These are phyloP conservation scores for Drosophila grimshawi DNA, from an alignment of 1,140 invertebrate genomes.

Conservation along the genomic window DNA sequence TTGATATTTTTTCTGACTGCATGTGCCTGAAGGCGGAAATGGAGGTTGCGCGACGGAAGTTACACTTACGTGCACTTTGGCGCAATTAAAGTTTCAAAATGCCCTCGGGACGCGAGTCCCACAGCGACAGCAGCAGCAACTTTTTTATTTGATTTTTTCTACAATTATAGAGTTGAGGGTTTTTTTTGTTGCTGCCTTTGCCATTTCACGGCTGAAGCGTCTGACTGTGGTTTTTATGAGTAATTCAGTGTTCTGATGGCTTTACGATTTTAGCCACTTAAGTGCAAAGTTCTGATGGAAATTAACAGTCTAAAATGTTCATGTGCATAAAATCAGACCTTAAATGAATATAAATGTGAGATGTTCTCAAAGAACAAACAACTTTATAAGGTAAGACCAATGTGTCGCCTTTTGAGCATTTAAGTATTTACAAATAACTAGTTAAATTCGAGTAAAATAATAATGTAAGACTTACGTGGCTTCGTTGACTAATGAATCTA, in stretches of 20 bases:
- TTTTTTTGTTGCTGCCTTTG: conserved; percentile 17
- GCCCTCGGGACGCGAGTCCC: conserved; percentile 39
- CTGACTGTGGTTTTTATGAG: not conserved
- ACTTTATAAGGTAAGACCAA: no score
- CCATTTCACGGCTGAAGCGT: conserved; percentile 23
- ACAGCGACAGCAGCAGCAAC: conserved; percentile 16
- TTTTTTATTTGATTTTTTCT: conserved; percentile 47
- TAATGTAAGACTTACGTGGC: conserved; percentile 73
- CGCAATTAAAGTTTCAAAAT: conserved; percentile 62
- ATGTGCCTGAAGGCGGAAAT: conserved; percentile 3
- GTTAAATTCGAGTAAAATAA: conserved; percentile 19
- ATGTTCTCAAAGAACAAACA: no score
- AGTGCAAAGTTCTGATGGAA: conserved; percentile 35
- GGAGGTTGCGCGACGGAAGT: not conserved
- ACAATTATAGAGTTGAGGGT: conserved; percentile 50
- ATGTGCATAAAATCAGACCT: conserved; percentile 19
- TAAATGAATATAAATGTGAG: not conserved
- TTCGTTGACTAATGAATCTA: conserved; percentile 77
- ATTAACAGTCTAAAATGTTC: conserved; percentile 29
- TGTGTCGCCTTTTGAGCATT: not conserved
- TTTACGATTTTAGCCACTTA: conserved; percentile 35
- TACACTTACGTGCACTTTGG: conserved; percentile 46
- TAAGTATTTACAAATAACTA: conserved; percentile 10
- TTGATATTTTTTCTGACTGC: no score
- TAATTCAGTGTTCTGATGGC: conserved; percentile 25